A percentile compares a stretch with the other conserved stretches of the same genome.
phyloP scores from a whole-genome alignment of 1,140 invertebrate genomes.

The Eumeta japonica region DNA sequence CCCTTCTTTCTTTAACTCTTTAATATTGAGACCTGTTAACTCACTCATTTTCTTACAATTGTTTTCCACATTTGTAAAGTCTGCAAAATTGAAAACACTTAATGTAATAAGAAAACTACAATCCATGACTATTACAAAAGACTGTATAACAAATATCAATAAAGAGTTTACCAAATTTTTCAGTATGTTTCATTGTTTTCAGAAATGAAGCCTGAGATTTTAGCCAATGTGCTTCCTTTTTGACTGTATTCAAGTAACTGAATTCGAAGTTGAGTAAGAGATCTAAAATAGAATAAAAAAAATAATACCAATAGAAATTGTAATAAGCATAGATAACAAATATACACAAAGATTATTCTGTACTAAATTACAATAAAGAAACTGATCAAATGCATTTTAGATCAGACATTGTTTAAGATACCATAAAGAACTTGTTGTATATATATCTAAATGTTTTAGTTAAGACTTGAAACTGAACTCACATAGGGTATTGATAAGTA shows the following conservation, averaged over 20 bases:
- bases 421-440: too few relatives aligned
- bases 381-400: too few relatives aligned
- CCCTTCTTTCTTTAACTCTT: slow-evolving; percentile 25
- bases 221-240: slow-evolving; percentile 26
- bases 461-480: too few relatives aligned
- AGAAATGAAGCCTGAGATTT: slow-evolving; percentile 35
- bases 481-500: too few relatives aligned
- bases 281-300: slow-evolving; percentile 23
- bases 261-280: slow-evolving; percentile 23
- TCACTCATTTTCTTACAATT: slow-evolving; percentile 30
- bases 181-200: slow-evolving; percentile 30
- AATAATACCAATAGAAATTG: too few relatives aligned
- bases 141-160: too few relatives aligned
- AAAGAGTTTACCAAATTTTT: slow-evolving; percentile 31
- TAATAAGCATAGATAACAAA: too few relatives aligned
- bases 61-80: slow-evolving; percentile 28
- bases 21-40: slow-evolving; percentile 33
- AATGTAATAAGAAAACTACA: background rate
- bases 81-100: slow-evolving; percentile 18
- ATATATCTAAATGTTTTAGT: too few relatives aligned
- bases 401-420: too few relatives aligned
- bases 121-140: too few relatives aligned
- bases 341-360: too few relatives aligned
- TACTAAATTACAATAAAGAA: too few relatives aligned
- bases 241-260: slow-evolving; percentile 24